These are phyloP conservation scores for Brenthis ino DNA, from an alignment of 2,888 invertebrate genomes.

Conservation along the genomic window DNA sequence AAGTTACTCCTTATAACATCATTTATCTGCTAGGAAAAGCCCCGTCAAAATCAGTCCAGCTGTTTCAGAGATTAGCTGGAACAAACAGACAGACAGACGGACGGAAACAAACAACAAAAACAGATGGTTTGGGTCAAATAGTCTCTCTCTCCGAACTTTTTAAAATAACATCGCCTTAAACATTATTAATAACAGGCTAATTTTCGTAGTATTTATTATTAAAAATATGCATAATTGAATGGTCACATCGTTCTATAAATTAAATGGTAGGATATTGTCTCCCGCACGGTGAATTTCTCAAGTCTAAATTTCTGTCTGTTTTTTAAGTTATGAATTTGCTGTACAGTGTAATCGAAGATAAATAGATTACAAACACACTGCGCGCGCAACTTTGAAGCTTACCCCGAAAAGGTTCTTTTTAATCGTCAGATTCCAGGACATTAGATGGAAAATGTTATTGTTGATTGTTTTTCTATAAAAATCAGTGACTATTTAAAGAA, in stretches of 20 bases:
- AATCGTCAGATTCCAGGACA: constrained; percentile 28
- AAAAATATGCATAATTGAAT: no score
- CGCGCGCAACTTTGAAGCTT: constrained; percentile 69
- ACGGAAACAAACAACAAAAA: neutral
- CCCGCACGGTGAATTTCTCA: neutral
- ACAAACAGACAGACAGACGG: neutral
- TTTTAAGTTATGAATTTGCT: neutral
- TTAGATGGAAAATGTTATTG: neutral
- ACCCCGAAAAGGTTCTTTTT: constrained; percentile 51
- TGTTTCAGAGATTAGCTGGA: no score
- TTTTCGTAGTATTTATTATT: no score
- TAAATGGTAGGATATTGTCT: no score
- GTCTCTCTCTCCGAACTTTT: no score
- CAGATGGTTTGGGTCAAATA: no score
- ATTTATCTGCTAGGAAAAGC: no score
- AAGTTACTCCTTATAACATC: no score
- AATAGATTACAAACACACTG: constrained; percentile 71
- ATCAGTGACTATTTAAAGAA: neutral
- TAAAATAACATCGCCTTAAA: no score
- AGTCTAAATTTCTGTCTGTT: neutral
- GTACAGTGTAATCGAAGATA: constrained; percentile 55
- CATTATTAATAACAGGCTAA: no score
- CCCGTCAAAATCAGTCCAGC: no score
- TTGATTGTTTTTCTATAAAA: neutral
- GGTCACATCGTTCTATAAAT: no score